phyloP scores from a whole-genome alignment of 2,113 vertebrate species.

The Alexandromys fortis region DNA sequence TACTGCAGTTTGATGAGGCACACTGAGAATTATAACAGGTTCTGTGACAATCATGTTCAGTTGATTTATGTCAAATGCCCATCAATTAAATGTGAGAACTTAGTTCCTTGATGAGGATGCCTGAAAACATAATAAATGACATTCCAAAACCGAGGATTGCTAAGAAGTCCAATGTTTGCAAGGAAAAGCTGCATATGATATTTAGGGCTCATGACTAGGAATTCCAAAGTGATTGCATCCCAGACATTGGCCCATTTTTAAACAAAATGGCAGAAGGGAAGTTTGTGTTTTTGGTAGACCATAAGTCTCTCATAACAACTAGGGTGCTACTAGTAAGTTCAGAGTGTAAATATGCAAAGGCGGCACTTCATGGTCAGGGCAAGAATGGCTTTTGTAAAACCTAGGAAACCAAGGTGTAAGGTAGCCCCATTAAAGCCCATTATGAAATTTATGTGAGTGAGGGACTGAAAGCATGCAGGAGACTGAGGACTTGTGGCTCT shows the following conservation, averaged over 20 bases:
- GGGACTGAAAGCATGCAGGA: not conserved
- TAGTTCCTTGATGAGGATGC: not conserved
- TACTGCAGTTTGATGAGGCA: not conserved
- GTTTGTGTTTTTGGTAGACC: not conserved
- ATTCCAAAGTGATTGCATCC: not conserved
- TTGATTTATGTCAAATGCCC: not conserved
- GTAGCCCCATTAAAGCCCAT: not conserved
- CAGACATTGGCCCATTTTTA: not conserved
- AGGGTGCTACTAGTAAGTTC: not conserved
- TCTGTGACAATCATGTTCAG: not conserved
- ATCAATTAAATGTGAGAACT: not conserved
- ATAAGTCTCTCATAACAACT: not conserved
- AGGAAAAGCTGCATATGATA: not conserved
- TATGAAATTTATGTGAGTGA: not conserved
- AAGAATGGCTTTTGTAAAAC: not conserved
- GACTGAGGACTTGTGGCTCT: not conserved
- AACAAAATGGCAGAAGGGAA: not conserved
- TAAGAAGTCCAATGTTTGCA: not conserved
- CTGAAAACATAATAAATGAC: not conserved
- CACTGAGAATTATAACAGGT: not conserved
- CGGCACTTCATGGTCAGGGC: not conserved
- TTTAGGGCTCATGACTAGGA: not conserved
- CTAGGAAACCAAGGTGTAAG: not conserved
- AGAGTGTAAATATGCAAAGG: not conserved
- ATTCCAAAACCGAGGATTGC: not conserved